These are phyloP conservation scores for Rhopalosiphum padi DNA, from an alignment of 1,140 invertebrate genomes.

Conservation along the genomic window DNA sequence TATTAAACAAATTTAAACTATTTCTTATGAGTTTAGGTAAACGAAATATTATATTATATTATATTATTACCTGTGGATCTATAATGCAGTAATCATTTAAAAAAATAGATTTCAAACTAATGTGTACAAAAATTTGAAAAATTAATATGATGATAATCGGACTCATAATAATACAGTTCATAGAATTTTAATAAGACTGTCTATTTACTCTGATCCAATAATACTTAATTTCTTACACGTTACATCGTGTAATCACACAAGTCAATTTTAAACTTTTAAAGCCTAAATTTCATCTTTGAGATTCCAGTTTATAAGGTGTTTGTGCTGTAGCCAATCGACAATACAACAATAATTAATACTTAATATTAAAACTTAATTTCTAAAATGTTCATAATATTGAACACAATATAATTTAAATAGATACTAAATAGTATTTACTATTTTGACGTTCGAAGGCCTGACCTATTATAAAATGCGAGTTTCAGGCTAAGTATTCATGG, in stretches of 20 bases:
- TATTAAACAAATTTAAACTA: background rate
- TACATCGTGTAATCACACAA: background rate
- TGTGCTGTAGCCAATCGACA: too few species aligned
- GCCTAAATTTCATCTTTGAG: background rate
- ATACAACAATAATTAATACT: background rate
- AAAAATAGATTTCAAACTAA: background rate
- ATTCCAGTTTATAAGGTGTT: background rate
- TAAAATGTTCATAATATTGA: background rate
- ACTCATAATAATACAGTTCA: background rate
- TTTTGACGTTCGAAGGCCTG: background rate
- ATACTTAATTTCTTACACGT: too few species aligned
- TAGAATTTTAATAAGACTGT: background rate
- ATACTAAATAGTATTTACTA: background rate
- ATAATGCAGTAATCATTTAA: background rate
- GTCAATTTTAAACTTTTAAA: background rate
- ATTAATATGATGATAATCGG: background rate
- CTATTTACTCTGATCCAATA: background rate
- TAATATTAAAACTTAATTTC: background rate
- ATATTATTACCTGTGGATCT: background rate
- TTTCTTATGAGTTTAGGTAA: background rate
- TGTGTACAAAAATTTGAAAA: background rate
- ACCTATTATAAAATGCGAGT: conserved; percentile 11
- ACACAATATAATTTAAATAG: background rate
- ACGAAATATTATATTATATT: background rate
- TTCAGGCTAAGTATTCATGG: background rate